phyloP scores from a whole-genome alignment of 2,797 vertebrate species.

The Mustela erminea region DNA sequence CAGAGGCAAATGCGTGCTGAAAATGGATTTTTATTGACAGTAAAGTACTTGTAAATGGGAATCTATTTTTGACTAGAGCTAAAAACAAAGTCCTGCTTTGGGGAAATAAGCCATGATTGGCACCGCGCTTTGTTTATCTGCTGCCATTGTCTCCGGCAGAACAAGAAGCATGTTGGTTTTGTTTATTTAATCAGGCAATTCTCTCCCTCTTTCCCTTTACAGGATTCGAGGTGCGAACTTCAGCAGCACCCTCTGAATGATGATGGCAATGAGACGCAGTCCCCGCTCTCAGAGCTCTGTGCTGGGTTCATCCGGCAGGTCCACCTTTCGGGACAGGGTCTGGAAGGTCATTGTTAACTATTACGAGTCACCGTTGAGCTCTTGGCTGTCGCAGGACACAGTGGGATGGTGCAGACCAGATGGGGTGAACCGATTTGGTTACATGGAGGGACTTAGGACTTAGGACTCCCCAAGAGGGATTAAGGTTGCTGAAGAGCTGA shows the following conservation, averaged over 20 bases:
- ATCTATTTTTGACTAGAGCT: constrained; percentile 66
- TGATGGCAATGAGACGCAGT: background rate
- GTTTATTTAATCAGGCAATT: background rate
- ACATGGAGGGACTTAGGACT: no score
- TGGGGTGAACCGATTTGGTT: fast-evolving
- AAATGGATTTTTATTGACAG: constrained; percentile 71
- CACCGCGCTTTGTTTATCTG: background rate
- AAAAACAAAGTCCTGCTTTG: background rate
- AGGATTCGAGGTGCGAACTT: background rate
- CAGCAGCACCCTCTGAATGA: background rate
- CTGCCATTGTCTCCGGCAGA: background rate
- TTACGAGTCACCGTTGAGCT: no score
- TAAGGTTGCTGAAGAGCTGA: background rate
- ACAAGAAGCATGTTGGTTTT: background rate
- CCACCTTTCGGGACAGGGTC: fast-evolving
- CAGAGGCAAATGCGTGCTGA: constrained; percentile 34
- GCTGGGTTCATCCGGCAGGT: background rate
- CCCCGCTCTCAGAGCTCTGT: fast-evolving
- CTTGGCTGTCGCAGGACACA: background rate
- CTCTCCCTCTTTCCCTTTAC: background rate
- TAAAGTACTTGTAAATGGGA: background rate
- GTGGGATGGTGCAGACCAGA: background rate
- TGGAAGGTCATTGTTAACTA: background rate
- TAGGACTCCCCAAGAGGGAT: background rate
- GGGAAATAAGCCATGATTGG: constrained; percentile 1